Base-by-base conservation (phyloP, 2,888 invertebrate species). In the Steinernema hermaphroditum region DNA sequence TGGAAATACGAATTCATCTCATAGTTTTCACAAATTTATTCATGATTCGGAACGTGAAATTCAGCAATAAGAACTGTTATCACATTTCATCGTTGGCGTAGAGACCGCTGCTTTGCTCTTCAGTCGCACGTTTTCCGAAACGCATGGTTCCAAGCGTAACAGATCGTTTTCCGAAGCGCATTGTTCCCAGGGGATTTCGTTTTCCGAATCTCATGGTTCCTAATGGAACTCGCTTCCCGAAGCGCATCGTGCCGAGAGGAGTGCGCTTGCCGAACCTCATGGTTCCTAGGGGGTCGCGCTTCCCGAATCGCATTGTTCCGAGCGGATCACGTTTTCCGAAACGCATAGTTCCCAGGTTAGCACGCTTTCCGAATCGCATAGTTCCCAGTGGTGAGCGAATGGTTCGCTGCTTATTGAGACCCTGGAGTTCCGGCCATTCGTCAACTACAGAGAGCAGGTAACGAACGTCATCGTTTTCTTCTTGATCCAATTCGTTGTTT, bases 201-300 rank as follows among this genome's bases (percentile, higher is more conserved):
- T 80, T 80, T 12, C 80, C 80, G 70, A 80, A 80, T 9, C 80
- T 75, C 78, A 78, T 78, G 0, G 79, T 75, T 72, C 77, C 79
- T 41, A 78, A 73, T 19, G 77, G 77, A 1, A 69, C 69, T 44
- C 80, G 70, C 68, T 80, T 80, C 14, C 80, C 80, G 62, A 80
- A 80, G 8, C 80, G 76, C 81, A 81, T 84, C 0, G 80, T 83
- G 34, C 78, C 81, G 12, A 81, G 74, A 16, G 80, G 80, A 29
- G 72, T 74, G 19, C 74, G 44, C 57, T 77, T 79, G 22, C 68
- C 74, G 49, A 44, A 32, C 29, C 62, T 29, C 81, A 81, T 84
- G 0, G 80, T 83, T 24, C 78, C 81, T 14, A 81, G 75, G 14
- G 80, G 80, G 29, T 72, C 74, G 22, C 74, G 44, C 57, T 77